Percentiles rank a stretch among this genome's conserved stretches.
phyloP scores from a whole-genome alignment of 2,888 invertebrate species.

The Drosophila koepferae region DNA sequence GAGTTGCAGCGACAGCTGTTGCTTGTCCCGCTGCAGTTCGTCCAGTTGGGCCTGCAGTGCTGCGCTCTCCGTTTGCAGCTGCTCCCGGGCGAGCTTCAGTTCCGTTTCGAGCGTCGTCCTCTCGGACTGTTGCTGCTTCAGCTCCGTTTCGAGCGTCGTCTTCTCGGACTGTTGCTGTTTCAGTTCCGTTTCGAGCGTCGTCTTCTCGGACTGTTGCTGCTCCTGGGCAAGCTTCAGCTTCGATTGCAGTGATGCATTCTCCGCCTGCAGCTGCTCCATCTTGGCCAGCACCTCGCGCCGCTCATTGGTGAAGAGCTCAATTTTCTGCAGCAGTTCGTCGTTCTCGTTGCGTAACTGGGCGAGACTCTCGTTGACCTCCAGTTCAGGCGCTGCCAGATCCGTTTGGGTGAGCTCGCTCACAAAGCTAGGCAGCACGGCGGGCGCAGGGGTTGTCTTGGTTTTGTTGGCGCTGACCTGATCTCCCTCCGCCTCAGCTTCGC shows the following conservation, averaged over 20 bases:
- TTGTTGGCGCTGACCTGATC: slow-evolving; percentile 9
- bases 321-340: slow-evolving; percentile 88
- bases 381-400: slow-evolving; percentile 75
- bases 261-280: slow-evolving; percentile 87
- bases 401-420: slow-evolving; percentile 81
- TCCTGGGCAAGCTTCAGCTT: slow-evolving; percentile 77
- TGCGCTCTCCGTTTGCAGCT: slow-evolving; percentile 85
- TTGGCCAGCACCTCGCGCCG: slow-evolving; percentile 90
- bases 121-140: slow-evolving; percentile 85
- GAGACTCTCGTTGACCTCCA: slow-evolving; percentile 87
- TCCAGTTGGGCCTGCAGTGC: slow-evolving; percentile 77
- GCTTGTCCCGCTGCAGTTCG: slow-evolving; percentile 85
- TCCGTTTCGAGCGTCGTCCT: slow-evolving; percentile 84
- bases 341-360: slow-evolving; percentile 88
- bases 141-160: slow-evolving; percentile 83
- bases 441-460: not conserved
- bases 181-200: slow-evolving; percentile 81
- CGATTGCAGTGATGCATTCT: slow-evolving; percentile 74
- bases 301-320: slow-evolving; percentile 89
- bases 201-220: slow-evolving; percentile 70
- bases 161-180: slow-evolving; percentile 85
- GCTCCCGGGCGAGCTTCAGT: slow-evolving; percentile 71
- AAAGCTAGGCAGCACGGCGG: slow-evolving; percentile 43
- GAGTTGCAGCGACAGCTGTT: slow-evolving; percentile 72
- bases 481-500: slow-evolving; percentile 34